These are phyloP conservation scores for Heliconius hermathena DNA, from an alignment of 1,140 invertebrate genomes.

Conservation along the genomic window DNA sequence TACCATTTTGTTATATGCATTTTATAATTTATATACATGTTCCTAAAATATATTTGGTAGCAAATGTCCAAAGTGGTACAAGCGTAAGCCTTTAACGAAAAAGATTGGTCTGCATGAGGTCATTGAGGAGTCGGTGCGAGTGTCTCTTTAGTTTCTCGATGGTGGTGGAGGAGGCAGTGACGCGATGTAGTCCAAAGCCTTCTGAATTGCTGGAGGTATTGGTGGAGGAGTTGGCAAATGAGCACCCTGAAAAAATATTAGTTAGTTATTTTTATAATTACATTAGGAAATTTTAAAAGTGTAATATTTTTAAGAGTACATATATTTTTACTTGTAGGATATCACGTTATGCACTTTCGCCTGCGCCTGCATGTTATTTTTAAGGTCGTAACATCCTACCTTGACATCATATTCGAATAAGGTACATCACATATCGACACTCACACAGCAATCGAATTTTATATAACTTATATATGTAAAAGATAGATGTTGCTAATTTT, in stretches of 20 bases:
- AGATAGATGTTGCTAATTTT: not conserved
- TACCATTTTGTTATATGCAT: slow-evolving; percentile 51
- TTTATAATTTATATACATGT: slow-evolving; percentile 45
- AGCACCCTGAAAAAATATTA: slow-evolving; percentile 77
- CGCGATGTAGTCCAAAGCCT: slow-evolving; percentile 86
- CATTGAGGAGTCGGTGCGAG: slow-evolving; percentile 21
- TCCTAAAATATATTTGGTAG: slow-evolving; percentile 33
- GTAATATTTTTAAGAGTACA: not conserved
- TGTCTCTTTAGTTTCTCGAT: slow-evolving; percentile 48
- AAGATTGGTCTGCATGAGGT: slow-evolving; percentile 21
- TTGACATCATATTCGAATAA: slow-evolving; percentile 11
- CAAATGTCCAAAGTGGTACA: slow-evolving; percentile 49
- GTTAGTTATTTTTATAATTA: not conserved
- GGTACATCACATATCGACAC: not conserved
- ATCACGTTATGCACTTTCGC: not conserved
- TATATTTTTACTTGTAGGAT: not conserved
- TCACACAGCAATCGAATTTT: not conserved
- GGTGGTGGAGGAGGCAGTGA: slow-evolving; percentile 72
- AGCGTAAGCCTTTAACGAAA: slow-evolving; percentile 31
- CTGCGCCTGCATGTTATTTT: not conserved
- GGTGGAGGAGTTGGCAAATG: slow-evolving; percentile 89
- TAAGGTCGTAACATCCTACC: slow-evolving; percentile 14
- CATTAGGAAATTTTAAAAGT: not conserved
- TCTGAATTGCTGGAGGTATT: slow-evolving; percentile 89
- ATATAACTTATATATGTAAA: not conserved